phyloP scores from a whole-genome alignment of 2,797 vertebrate genomes.

The Cetoscarus ocellatus region DNA sequence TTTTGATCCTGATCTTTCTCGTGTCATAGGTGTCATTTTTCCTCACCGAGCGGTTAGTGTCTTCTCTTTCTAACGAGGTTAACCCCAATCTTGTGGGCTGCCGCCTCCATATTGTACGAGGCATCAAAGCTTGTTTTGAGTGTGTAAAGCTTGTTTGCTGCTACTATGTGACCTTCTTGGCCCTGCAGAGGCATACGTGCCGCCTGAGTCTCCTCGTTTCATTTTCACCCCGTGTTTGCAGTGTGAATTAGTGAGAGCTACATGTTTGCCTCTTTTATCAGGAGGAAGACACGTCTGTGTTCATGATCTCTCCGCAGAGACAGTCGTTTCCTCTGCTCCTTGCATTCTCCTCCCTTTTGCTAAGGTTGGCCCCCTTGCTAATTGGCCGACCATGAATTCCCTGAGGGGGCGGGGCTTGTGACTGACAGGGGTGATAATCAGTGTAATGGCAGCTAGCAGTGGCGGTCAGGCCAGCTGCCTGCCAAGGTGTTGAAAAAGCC shows the following conservation, averaged over 20 bases:
- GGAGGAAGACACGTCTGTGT: not conserved
- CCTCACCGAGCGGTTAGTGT: constrained; percentile 1
- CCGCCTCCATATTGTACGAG: constrained; percentile 30
- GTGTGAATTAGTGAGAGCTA: constrained; percentile 55
- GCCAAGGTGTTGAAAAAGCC: constrained; percentile 71
- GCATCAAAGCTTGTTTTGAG: constrained; percentile 43
- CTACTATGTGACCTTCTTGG: constrained; percentile 45
- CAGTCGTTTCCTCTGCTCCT: not conserved
- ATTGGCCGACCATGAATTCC: constrained; percentile 60
- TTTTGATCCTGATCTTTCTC: constrained; percentile 41
- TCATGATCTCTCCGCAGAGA: not conserved
- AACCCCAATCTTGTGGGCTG: constrained; percentile 56
- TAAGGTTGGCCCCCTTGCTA: constrained; percentile 42
- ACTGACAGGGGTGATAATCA: constrained; percentile 79
- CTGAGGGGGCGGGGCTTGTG: constrained; percentile 33
- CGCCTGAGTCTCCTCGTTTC: constrained; percentile 29
- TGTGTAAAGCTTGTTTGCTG: constrained; percentile 60
- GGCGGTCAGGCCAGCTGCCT: constrained; percentile 64
- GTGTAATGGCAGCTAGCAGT: constrained; percentile 65
- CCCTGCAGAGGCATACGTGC: constrained; percentile 36
- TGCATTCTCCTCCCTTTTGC: not conserved
- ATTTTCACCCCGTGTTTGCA: constrained; percentile 43
- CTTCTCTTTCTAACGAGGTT: constrained; percentile 60
- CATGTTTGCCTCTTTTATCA: constrained; percentile 15
- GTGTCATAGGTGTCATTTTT: constrained; percentile 31